Percentiles rank a stretch among this genome's conserved stretches.
phyloP scores from a whole-genome alignment of 2,888 invertebrate species.

The Auanema freiburgensis region DNA sequence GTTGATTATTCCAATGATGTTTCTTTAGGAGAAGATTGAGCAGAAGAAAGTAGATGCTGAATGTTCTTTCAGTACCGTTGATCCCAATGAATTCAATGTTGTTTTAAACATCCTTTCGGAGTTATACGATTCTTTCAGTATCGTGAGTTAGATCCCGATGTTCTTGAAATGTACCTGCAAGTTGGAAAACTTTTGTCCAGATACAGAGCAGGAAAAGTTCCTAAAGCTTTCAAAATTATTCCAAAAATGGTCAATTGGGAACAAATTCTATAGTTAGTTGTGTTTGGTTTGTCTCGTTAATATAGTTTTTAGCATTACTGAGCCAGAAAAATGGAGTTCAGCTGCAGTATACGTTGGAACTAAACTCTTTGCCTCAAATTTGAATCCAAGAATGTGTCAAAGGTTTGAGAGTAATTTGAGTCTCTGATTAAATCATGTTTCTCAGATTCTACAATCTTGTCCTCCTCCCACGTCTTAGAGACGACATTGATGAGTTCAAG shows the following conservation, averaged over 20 bases:
- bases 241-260: conserved; percentile 74
- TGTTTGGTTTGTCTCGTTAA: not conserved
- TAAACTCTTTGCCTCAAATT: conserved; percentile 91
- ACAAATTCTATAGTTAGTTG: conserved; percentile 65
- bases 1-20: not conserved
- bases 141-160: conserved; percentile 75
- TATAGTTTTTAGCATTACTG: conserved; percentile 29
- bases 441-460: conserved; percentile 82
- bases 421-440: conserved; percentile 28
- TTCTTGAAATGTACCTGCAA: conserved; percentile 85
- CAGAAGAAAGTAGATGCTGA: conserved; percentile 44
- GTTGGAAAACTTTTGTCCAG: conserved; percentile 82
- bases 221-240: conserved; percentile 95
- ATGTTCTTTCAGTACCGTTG: conserved; percentile 31
- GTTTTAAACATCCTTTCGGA: conserved; percentile 1
- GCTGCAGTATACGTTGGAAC: conserved; percentile 96
- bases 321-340: conserved; percentile 84
- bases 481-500: conserved; percentile 93
- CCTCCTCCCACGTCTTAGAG: conserved; percentile 84
- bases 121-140: conserved; percentile 27
- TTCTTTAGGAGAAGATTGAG: conserved; percentile 71
- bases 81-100: conserved; percentile 42
- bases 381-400: conserved; percentile 94
- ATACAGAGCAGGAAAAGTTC: conserved; percentile 92
- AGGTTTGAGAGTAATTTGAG: conserved; percentile 68